Evolutionary conservation across 2,797 vertebrate genomes (phyloP).

Genomic region (Sandelia bainsii): DNA sequence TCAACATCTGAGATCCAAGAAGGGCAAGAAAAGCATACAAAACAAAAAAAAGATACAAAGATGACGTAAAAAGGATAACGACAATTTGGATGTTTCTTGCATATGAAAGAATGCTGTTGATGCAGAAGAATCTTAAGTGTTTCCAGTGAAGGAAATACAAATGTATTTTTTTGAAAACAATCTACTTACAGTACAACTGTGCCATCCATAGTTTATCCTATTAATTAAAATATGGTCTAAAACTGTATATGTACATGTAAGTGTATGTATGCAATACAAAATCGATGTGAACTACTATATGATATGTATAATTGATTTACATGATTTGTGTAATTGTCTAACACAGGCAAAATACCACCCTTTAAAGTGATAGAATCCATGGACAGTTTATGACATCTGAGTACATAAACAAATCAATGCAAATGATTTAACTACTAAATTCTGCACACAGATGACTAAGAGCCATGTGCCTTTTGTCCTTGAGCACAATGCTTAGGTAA

Average conservation of each 20-base stretch:
- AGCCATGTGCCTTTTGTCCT: slow-evolving; percentile 31
- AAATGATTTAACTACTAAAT: slow-evolving; percentile 31
- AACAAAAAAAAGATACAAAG: slow-evolving; percentile 21
- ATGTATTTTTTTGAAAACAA: background rate
- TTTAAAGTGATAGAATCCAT: slow-evolving; percentile 7
- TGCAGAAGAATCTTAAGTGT: no score
- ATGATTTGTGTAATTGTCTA: slow-evolving; percentile 31
- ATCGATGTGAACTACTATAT: background rate
- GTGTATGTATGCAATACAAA: no score
- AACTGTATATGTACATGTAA: no score
- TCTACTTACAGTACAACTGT: background rate
- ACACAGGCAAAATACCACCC: slow-evolving; percentile 14
- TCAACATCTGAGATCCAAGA: slow-evolving; percentile 36
- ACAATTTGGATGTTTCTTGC: slow-evolving; percentile 17
- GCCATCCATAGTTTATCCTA: no score
- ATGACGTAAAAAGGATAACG: slow-evolving; percentile 36
- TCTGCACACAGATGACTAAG: slow-evolving; percentile 38
- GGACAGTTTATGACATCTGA: slow-evolving; percentile 19
- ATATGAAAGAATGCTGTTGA: no score
- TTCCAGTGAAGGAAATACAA: no score
- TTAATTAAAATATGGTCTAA: no score
- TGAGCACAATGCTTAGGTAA: slow-evolving; percentile 29
- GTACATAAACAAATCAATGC: slow-evolving; percentile 45
- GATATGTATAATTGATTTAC: slow-evolving; percentile 7
- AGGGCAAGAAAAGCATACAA: slow-evolving; percentile 33